These are phyloP conservation scores for mouse (Mus musculus) DNA, from an alignment of 2,113 vertebrate genomes.

Conservation along the genomic window GRCm39 chr2:53909501-53910000, in stretches of 20 bases:
- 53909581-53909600: background rate
- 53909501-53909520: constrained; percentile 33
- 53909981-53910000: too few species aligned
- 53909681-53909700: background rate
- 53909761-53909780: constrained; percentile 17
- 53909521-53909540: background rate
- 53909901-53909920: too few species aligned
- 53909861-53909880: too few species aligned
- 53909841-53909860: too few species aligned
- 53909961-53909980: too few species aligned
- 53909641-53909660: background rate
- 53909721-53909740: background rate
- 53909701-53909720: background rate
- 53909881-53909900: too few species aligned
- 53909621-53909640: background rate
- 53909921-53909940: too few species aligned
- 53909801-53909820: background rate
- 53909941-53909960: too few species aligned
- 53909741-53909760: background rate
- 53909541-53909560: constrained; percentile 1
- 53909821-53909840: background rate
- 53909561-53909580: constrained; percentile 43
- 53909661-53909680: background rate
- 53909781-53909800: background rate
- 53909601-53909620: constrained; percentile 41